A percentile compares a stretch with the other conserved stretches of the same genome.
Evolutionary conservation across 2,888 invertebrate genomes (phyloP).

Genomic region (Dasypogon diadema): DNA sequence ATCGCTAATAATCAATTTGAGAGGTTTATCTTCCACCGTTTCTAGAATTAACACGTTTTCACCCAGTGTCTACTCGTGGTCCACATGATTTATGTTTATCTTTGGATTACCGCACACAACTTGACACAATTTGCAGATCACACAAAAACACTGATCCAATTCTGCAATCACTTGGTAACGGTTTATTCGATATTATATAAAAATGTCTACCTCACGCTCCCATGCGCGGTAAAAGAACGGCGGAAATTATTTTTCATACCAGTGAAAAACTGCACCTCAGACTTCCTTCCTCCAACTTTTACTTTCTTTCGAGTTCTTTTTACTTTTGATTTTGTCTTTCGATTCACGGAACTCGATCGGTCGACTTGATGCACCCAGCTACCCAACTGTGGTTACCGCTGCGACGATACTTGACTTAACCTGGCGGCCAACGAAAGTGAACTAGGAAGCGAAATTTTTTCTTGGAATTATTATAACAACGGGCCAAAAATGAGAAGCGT

Average conservation of each 20-base stretch:
- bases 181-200: conserved; percentile 29
- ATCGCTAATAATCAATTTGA: too few relatives aligned
- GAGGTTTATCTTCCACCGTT: not conserved
- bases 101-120: not conserved
- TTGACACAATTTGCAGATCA: not conserved
- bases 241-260: not conserved
- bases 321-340: not conserved
- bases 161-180: not conserved
- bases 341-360: not conserved
- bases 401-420: conserved; percentile 58
- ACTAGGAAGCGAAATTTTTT: conserved; percentile 59
- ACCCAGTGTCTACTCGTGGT: not conserved
- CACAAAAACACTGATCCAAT: conserved; percentile 5
- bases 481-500: not conserved
- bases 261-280: not conserved
- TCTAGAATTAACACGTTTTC: not conserved
- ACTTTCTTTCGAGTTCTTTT: conserved; percentile 42
- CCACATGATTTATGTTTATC: not conserved
- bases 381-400: not conserved
- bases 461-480: not conserved
- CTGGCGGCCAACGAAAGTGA: conserved; percentile 62
- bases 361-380: not conserved
- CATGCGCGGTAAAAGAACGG: conserved; percentile 6
- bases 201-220: not conserved
- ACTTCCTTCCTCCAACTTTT: conserved; percentile 35